These are phyloP conservation scores for Siniperca chuatsi DNA, from an alignment of 2,113 vertebrate species.

Conservation along the genomic window DNA sequence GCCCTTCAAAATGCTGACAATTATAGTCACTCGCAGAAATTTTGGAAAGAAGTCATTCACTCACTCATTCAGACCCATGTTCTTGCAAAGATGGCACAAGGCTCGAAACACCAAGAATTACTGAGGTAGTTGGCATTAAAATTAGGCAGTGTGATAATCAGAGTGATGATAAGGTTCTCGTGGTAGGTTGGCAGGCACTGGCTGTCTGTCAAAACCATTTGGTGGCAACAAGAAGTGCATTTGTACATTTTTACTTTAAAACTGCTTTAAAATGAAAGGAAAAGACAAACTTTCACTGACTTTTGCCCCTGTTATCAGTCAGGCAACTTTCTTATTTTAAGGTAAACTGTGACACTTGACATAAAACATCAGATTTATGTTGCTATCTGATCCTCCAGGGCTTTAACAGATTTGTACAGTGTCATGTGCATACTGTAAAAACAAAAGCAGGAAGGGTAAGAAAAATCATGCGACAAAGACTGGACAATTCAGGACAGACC, in stretches of 20 bases:
- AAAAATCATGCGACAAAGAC: not conserved
- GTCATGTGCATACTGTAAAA: not conserved
- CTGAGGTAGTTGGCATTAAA: conserved; percentile 21
- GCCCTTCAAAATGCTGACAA: conserved; percentile 39
- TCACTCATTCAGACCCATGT: conserved; percentile 5
- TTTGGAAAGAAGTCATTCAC: conserved; percentile 16
- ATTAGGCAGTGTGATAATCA: conserved; percentile 13
- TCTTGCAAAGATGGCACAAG: conserved; percentile 11
- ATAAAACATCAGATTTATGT: not conserved
- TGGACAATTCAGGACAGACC: not conserved
- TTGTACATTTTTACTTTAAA: not conserved
- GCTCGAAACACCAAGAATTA: conserved; percentile 20
- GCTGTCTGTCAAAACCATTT: conserved; percentile 16
- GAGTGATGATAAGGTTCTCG: conserved; percentile 26
- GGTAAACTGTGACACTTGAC: conserved; percentile 9
- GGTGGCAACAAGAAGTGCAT: not conserved
- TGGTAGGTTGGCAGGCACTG: not conserved
- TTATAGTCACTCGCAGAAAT: conserved; percentile 47
- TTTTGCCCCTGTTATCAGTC: not conserved
- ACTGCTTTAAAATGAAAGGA: not conserved
- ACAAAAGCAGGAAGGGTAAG: not conserved
- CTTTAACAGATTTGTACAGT: conserved; percentile 1
- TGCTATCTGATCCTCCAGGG: conserved; percentile 3
- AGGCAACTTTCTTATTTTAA: conserved; percentile 9
- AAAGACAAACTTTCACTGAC: not conserved